Evolutionary conservation across 2,888 invertebrate species (phyloP), one percentile per base, ranked within the genome.

Genomic region (Nudaria mundana): DNA sequence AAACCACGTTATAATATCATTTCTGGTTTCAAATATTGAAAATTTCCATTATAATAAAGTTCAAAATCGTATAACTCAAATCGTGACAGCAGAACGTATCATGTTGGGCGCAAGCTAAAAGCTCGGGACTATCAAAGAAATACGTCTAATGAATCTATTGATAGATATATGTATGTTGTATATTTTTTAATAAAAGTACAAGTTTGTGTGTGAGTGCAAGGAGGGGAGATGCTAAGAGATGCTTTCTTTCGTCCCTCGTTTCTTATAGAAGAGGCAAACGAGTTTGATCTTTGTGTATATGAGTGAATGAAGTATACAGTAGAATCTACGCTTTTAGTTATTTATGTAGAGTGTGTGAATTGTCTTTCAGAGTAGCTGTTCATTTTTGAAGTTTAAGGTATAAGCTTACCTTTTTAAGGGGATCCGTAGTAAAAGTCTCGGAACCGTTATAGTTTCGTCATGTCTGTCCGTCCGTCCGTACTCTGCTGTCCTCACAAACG

Each of bases 91-190:
- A 49, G 71, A 49, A 51, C 29, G 38, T 54, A 66, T 56, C 34
- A 65, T 66, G 80, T 66, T 37, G 52, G 53, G 31, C 63, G 68
- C 69, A 65, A 60, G 81, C 83, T 86, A 83, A 86, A 87, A 86
- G 86, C 84, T 65, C 62, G 66, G 31, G 72, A 63, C 75, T 82
- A 76, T 85, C 86, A 87, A 88, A 88, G 86, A 86, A 88, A 85
- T 81, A 75, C 82, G 73, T 85, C 86, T 87, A 85, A 87, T 84
- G 85, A 87, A 79, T 82, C 79, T 83, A 88, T 88, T 85, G 86
- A 83, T 85, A 82, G 81, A 66, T 62, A 62, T 79, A 71, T 77
- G 71, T 81, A 62, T 78, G 64, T 66, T 73, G 76, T 71, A 75
- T 82, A 83, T 87, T 80, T 78, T 85, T 81, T 76, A 71, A 71